These are phyloP conservation scores for Agonopterix heracliana DNA, from an alignment of 2,888 invertebrate species.

Conservation along the genomic window DNA sequence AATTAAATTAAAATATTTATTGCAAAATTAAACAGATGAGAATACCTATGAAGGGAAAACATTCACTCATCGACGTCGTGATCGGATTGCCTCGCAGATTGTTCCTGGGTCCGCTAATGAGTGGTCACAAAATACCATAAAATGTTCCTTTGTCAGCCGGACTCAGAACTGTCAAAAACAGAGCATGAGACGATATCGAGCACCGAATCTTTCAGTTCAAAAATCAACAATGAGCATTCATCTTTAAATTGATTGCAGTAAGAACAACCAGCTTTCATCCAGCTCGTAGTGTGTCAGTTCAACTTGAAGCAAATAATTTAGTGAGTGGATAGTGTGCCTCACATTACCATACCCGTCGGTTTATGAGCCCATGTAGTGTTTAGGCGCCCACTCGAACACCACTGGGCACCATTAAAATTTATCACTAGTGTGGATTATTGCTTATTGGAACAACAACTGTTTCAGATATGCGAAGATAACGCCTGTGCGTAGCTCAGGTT, in stretches of 20 bases:
- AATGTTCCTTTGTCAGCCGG: too few relatives aligned
- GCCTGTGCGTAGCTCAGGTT: background rate
- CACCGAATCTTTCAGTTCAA: too few relatives aligned
- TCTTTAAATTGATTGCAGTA: background rate
- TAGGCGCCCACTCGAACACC: slow-evolving; percentile 68
- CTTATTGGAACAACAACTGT: slow-evolving; percentile 61
- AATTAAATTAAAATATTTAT: too few relatives aligned
- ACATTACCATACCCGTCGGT: slow-evolving; percentile 70
- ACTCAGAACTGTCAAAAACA: too few relatives aligned
- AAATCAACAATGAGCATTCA: background rate
- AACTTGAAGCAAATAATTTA: slow-evolving; percentile 43
- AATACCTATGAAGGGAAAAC: too few relatives aligned
- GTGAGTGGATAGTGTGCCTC: slow-evolving; percentile 43
- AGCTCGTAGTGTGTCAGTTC: slow-evolving; percentile 45
- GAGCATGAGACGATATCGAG: too few relatives aligned
- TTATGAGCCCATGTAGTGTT: slow-evolving; percentile 69
- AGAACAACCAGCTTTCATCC: slow-evolving; percentile 29
- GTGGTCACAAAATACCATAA: too few relatives aligned
- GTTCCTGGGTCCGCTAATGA: too few relatives aligned
- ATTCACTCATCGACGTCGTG: too few relatives aligned
- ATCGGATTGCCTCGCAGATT: too few relatives aligned
- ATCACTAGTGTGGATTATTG: slow-evolving; percentile 66
- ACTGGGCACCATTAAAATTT: slow-evolving; percentile 60
- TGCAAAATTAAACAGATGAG: too few relatives aligned
- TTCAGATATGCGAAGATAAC: slow-evolving; percentile 53